Percentiles rank a stretch among this genome's conserved stretches.
phyloP scores from a whole-genome alignment of 2,797 vertebrate species.

The Gobio occitaniae region DNA sequence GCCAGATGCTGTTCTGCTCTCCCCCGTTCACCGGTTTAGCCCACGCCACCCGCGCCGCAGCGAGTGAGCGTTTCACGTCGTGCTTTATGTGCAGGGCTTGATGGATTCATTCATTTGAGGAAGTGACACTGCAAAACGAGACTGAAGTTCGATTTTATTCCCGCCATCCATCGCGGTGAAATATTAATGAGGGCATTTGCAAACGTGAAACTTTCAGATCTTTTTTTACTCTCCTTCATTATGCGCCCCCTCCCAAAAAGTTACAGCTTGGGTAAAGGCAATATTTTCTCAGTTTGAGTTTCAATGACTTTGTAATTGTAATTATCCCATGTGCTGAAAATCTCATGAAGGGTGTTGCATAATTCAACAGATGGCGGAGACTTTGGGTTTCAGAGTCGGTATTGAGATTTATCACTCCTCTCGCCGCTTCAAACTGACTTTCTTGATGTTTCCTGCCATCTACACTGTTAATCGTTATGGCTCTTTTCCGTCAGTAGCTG shows the following conservation, averaged over 20 bases:
- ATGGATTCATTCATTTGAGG: constrained; percentile 65
- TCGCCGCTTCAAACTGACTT: constrained; percentile 33
- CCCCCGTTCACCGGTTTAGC: constrained; percentile 40
- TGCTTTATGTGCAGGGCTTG: constrained; percentile 49
- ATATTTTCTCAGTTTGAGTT: constrained; percentile 58
- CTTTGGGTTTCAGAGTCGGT: constrained; percentile 31
- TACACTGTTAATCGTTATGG: constrained; percentile 30
- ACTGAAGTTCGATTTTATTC: constrained; percentile 64
- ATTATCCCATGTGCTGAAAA: constrained; percentile 45
- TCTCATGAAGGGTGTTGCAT: constrained; percentile 57
- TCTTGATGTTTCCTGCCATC: constrained; percentile 18
- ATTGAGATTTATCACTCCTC: constrained; percentile 32
- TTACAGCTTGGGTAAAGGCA: constrained; percentile 55
- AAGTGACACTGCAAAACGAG: constrained; percentile 66
- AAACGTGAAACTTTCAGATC: constrained; percentile 55
- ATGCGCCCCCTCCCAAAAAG: constrained; percentile 43
- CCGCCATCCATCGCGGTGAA: constrained; percentile 62
- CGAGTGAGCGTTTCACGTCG: constrained; percentile 28
- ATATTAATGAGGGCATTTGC: constrained; percentile 68
- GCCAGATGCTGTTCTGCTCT: constrained; percentile 57
- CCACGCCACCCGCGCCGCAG: constrained; percentile 25
- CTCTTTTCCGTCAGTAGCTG: constrained; percentile 22
- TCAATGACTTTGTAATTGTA: constrained; percentile 60
- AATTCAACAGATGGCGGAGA: constrained; percentile 54
- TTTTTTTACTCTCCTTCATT: constrained; percentile 55